A percentile compares a stretch with the other conserved stretches of the same genome.
These are phyloP conservation scores for Tupaia tana DNA, from an alignment of 2,113 vertebrate species.

Conservation along the genomic window DNA sequence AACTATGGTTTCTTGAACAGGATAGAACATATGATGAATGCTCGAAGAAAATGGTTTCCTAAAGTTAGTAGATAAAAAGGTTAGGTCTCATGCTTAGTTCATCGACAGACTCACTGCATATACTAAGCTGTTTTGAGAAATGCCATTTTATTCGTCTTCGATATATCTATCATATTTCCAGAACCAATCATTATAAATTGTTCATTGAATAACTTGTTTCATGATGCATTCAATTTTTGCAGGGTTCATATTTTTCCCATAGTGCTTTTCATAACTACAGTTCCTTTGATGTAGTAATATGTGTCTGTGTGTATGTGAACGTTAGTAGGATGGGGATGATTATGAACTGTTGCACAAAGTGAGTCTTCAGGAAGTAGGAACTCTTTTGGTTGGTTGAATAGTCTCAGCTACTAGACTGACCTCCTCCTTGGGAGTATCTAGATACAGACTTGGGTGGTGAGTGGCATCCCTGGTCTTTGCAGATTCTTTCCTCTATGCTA, in stretches of 20 bases:
- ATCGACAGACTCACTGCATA: background rate
- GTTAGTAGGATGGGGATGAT: background rate
- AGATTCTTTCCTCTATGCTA: background rate
- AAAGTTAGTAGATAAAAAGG: background rate
- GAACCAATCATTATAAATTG: background rate
- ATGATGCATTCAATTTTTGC: background rate
- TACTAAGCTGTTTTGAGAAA: background rate
- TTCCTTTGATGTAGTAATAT: background rate
- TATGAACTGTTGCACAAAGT: background rate
- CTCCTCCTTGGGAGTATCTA: background rate
- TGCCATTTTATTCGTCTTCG: background rate
- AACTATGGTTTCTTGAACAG: background rate
- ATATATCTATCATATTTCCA: background rate
- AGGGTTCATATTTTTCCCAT: background rate
- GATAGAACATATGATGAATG: background rate
- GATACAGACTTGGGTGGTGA: background rate
- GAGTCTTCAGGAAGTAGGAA: background rate
- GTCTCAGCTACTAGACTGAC: background rate
- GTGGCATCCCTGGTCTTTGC: background rate
- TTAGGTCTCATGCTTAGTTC: background rate
- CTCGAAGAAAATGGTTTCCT: background rate
- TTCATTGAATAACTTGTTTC: constrained; percentile 9
- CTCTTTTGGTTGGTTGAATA: background rate
- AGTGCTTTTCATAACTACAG: background rate
- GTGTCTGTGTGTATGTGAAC: background rate